phyloP scores from a whole-genome alignment of 30 jellyfish, hydroid and myxozoan species.

The Aurelia sp. region DNA sequence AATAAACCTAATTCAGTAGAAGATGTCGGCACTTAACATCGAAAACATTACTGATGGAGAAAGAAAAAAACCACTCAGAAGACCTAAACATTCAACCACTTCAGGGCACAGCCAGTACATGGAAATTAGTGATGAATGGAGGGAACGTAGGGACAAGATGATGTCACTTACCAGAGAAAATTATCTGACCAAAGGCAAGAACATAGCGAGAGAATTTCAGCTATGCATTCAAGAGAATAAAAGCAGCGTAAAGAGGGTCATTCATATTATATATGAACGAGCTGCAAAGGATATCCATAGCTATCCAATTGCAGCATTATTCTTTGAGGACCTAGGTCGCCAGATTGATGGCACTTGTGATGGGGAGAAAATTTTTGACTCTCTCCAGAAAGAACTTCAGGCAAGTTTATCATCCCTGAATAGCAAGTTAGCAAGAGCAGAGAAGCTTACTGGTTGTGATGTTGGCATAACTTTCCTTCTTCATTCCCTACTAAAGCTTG shows the following conservation, averaged over 20 bases:
- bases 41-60: neutral
- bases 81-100: neutral
- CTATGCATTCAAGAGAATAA: conserved; percentile 17
- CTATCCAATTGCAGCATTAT: conserved; percentile 73
- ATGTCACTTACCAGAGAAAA: conserved; percentile 8
- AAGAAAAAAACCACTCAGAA: neutral
- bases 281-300: conserved; percentile 50
- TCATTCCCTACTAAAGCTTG: conserved; percentile 33
- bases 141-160: conserved; percentile 24
- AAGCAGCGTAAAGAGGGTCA: conserved; percentile 12
- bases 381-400: conserved; percentile 61
- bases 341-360: conserved; percentile 9
- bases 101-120: conserved; percentile 8
- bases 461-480: conserved; percentile 70
- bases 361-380: conserved; percentile 42
- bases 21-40: too few species aligned
- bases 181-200: conserved; percentile 31
- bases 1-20: too few species aligned
- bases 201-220: conserved; percentile 22
- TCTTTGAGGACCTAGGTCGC: conserved; percentile 70
- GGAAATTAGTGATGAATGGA: conserved; percentile 22
- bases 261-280: conserved; percentile 44
- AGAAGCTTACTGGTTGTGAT: conserved; percentile 35
- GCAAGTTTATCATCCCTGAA: conserved; percentile 30
- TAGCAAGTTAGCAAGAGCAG: conserved; percentile 22